Evolutionary conservation across 2,888 invertebrate genomes (phyloP), one percentile per base, ranked within the genome.

Genomic region (Mechanitis mazaeus): DNA sequence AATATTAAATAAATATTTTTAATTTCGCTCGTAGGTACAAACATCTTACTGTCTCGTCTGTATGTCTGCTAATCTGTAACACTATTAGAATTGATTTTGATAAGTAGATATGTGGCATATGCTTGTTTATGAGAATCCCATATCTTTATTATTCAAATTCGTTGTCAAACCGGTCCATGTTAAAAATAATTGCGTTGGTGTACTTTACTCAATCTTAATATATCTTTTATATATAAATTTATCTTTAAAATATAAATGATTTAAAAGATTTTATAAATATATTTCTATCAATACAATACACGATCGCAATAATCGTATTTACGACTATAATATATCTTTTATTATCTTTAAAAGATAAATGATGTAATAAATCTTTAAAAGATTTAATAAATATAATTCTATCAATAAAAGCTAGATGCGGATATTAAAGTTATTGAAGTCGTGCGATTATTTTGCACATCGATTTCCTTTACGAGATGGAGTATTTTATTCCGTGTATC

Each of bases 21-120:
- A 31, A 7, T 42, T 11, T 0, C 20, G 33, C n/a, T 33, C 31
- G 7, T 55, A 55, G 50, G 42, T 42, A 35, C 6, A 54, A 20
- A 28, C 38, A 20, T 45, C 0, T 42, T 46, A 38, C 33, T 56
- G 57, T 45, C 58, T 20, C 58, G 42, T 67, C 67, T 68, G 55
- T 6, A 42, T 59, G 38, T 56, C 6, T 45, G 63, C 59, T 72
- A 72, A 68, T 84, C 85, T 79, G 59, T 77, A 73, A 67, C 72
- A 68, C 73, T 74, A 80, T 78, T 82, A 82, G 81, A 82, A 84
- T 84, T 85, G 81, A 83, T 82, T 81, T 83, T 79, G 83, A 82
- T 83, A 87, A 85, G 84, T 83, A 82, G 82, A 82, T 82, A 85
- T 82, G 87, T 89, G 85, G 83, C 80, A 78, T 89, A 87, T 87